Base-by-base conservation (phyloP, 2,797 vertebrate genomes). In the Lepidocolaptes lacrymiger region DNA sequence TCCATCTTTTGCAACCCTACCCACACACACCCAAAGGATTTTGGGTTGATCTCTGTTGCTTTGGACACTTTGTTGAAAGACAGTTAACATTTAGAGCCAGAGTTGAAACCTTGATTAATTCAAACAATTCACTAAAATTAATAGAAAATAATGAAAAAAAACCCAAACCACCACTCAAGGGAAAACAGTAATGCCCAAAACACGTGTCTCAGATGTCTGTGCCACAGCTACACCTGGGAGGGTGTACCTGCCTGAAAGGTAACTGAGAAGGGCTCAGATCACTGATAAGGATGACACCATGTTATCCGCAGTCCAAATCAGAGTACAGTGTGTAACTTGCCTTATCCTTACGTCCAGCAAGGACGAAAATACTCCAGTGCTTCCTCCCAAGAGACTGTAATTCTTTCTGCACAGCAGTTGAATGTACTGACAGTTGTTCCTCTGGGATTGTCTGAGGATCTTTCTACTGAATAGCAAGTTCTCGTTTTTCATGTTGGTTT, bases 201-300 rank as follows among this genome's bases (percentile, higher is more conserved):
- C 6, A 14, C 9, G 3, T 5, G 1, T 37, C n/a, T 66, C 32
- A 34, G 0, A 1, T 9, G 67, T 18, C 23, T 28, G 12, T 30
- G 46, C 17, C 18, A 48, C 24, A 86, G 27, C 36, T 66, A 26
- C 23, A 9, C 6, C 14, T 54, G 17, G 36, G 28, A 51, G 34
- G 16, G 14, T 52, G 36, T 30, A 30, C 14, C 8, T 41, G 6
- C n/a, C 48, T 78, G 52, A 54, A 49, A 79, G 18, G 2, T 23
- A 2, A 59, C 26, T 19, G 49, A 39, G 11, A 52, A 32, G 22
- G 6, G 20, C 21, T 69, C 21, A 64, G 28, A 18, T 49, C 49
- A 30, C 24, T 43, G 27, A 21, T 76, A 26, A 84, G 17, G 36
- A 30, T 32, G 37, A 11, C 7, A n/a, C 1, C 2, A 1, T 9